Evolutionary conservation across 2,797 vertebrate species (phyloP).

Genomic region (Urocyon cinereoargenteus): DNA sequence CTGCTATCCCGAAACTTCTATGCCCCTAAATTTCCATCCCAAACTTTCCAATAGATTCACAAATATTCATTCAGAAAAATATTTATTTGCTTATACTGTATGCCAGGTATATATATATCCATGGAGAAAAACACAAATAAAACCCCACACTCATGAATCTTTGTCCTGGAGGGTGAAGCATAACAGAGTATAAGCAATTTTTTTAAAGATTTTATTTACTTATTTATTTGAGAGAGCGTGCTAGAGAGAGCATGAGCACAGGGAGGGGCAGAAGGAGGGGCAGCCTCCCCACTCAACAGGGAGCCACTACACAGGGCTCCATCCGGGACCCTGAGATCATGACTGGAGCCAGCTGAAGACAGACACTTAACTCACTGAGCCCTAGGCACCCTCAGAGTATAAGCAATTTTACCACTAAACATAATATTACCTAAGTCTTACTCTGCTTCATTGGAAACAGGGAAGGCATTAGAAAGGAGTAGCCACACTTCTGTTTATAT

Average conservation of each 20-base stretch:
- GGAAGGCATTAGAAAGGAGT: neutral
- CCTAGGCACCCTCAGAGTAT: neutral
- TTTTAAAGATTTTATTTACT: no score
- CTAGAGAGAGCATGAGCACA: no score
- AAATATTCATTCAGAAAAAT: neutral
- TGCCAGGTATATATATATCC: neutral
- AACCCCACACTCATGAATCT: neutral
- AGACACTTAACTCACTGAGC: no score
- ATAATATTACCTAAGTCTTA: neutral
- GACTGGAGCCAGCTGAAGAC: no score
- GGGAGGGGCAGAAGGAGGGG: no score
- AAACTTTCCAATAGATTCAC: neutral
- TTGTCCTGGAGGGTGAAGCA: fast-evolving
- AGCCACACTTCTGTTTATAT: neutral
- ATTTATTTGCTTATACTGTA: neutral
- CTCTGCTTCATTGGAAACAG: neutral
- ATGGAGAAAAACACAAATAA: neutral
- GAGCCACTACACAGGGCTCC: no score
- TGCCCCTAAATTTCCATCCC: neutral
- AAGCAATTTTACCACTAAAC: neutral
- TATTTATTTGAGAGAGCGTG: no score
- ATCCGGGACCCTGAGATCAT: no score
- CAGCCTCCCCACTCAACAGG: no score
- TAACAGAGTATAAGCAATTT: neutral
- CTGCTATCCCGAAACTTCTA: neutral